Evolutionary conservation across 92 coral and sea anemone genomes (phyloP), one percentile per base, ranked within the genome.

Genomic region (Palythoa grandiflora): DNA sequence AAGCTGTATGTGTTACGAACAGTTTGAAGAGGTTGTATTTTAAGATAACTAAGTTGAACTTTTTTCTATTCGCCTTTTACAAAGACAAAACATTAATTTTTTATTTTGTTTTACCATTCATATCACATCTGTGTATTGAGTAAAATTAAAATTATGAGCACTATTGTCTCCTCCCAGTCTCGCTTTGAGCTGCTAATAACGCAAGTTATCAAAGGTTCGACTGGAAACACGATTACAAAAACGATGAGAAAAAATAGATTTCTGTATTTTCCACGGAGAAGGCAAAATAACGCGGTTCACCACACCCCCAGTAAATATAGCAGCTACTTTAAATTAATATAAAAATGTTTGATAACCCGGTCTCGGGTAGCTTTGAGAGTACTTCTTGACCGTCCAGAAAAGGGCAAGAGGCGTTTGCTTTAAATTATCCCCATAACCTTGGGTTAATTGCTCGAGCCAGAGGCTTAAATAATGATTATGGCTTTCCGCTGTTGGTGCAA

Each of bases 361-460:
- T 14, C 51, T 28, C 11, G 59, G 11, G 75, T 47, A 39, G 52
- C n/a, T 66, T 81, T 38, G 60, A 35, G 60, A 81, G 86, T 81
- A 38, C 59, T 81, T 66, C 86, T 81, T 81, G 86, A 81, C 75
- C n/a, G 59, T 28, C 11, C 16, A 13, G 44, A 51, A 66, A 81
- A 44, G 86, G 86, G 61, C 75, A 81, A 81, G 59, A 48, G 86
- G 47, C 75, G 44, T 65, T 81, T 47, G 38, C 38, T 66, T 16
- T 19, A 81, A 81, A 81, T 81, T 81, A 81, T 81, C 86, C 73
- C 75, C 65, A 50, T 47, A 71, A 81, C 86, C 86, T 40, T 38
- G 8, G 86, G 86, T 81, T 81, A 81, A 81, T 81, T 81, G 86
- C 59, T 66, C 10, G 53, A 74, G 57, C 83, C 68, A 77, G 19